Conservation (phyloP, 2,113 vertebrate genomes). For the Percina caprodes region DNA sequence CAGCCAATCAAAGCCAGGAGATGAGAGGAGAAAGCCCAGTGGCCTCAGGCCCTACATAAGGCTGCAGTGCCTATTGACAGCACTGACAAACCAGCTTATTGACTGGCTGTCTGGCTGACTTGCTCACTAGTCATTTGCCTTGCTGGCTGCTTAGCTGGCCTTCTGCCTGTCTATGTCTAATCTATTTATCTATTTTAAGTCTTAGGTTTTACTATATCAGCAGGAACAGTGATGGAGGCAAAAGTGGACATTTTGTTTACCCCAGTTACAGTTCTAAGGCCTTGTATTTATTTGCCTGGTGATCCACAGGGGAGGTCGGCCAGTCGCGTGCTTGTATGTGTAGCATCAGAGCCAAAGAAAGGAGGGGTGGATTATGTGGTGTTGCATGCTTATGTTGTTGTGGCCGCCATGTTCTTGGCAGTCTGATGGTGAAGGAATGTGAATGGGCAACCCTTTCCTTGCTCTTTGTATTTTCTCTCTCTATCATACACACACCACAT, state of each 20-base stretch:
- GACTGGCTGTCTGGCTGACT: conserved; percentile 59
- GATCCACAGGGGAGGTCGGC: conserved; percentile 16
- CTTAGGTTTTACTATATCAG: conserved; percentile 57
- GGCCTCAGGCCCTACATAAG: conserved; percentile 81
- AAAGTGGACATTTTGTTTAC: conserved; percentile 47
- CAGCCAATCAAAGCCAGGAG: conserved; percentile 66
- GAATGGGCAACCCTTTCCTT: conserved; percentile 34
- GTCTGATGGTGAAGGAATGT: conserved; percentile 43
- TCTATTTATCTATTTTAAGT: conserved; percentile 66
- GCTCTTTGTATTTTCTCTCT: conserved; percentile 8
- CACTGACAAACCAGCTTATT: conserved; percentile 67
- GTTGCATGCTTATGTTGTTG: conserved; percentile 2
- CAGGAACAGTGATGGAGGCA: conserved; percentile 37
- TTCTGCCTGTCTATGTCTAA: conserved; percentile 47
- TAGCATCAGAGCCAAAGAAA: conserved; percentile 4
- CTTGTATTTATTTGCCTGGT: conserved; percentile 39
- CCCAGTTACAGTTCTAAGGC: conserved; percentile 70
- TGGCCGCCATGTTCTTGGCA: conserved; percentile 39
- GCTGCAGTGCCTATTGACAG: conserved; percentile 82
- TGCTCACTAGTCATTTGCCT: conserved; percentile 55
- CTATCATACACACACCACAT: conserved; percentile 16
- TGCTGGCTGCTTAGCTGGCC: conserved; percentile 37
- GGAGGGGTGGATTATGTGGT: background rate
- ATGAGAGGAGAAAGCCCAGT: conserved; percentile 66
- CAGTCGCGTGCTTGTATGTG: background rate